phyloP scores from a whole-genome alignment of 1,140 invertebrate genomes.

The Caenorhabditis briggsae region DNA sequence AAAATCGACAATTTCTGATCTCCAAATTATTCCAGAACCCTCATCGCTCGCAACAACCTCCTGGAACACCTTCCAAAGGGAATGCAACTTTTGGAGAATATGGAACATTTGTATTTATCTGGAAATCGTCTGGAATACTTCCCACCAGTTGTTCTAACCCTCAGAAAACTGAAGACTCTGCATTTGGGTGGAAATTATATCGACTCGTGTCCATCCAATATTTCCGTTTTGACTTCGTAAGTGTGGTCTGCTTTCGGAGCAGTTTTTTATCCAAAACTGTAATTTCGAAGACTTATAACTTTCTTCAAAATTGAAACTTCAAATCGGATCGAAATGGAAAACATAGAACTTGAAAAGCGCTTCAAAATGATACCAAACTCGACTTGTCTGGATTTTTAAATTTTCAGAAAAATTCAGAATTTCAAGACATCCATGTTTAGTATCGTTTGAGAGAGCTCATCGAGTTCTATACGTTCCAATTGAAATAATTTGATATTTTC shows the following conservation, averaged over 20 bases:
- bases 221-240: conserved; percentile 83
- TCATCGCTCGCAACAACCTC: conserved; percentile 90
- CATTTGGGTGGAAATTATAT: conserved; percentile 91
- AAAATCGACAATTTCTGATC: neutral
- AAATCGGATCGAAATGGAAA: too few species aligned
- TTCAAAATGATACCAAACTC: too few species aligned
- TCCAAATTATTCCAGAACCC: conserved; percentile 81
- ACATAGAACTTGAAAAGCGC: too few species aligned
- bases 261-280: too few species aligned
- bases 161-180: conserved; percentile 85
- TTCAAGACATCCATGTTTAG: too few species aligned
- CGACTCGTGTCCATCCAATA: conserved; percentile 85
- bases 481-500: too few species aligned
- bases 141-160: conserved; percentile 88
- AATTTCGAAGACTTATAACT: too few species aligned
- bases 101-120: conserved; percentile 90
- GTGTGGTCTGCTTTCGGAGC: neutral
- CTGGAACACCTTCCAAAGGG: conserved; percentile 89
- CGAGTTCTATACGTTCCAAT: too few species aligned
- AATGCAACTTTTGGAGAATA: conserved; percentile 81
- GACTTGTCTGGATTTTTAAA: too few species aligned
- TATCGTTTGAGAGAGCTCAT: too few species aligned
- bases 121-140: conserved; percentile 89
- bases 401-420: too few species aligned
- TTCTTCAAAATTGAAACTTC: too few species aligned